These are phyloP conservation scores for Tetragonula clypearis DNA, from an alignment of 1,140 invertebrate species.

Conservation along the genomic window DNA sequence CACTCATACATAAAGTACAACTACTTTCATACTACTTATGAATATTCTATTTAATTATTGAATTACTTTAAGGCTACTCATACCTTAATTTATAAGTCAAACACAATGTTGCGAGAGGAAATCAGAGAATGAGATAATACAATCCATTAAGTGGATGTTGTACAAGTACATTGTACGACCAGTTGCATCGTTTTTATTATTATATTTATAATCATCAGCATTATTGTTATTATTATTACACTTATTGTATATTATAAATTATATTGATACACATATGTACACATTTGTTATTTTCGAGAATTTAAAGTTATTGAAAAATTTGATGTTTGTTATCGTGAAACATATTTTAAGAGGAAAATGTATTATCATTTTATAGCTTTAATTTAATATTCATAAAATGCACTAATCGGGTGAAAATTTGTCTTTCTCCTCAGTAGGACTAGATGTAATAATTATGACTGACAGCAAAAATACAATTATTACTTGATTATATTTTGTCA, in stretches of 20 bases:
- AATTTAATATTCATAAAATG: conserved; percentile 48
- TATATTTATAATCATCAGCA: conserved; percentile 38
- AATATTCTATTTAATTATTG: conserved; percentile 73
- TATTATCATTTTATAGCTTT: conserved; percentile 65
- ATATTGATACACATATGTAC: conserved; percentile 58
- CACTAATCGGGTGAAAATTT: conserved; percentile 55
- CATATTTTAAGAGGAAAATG: conserved; percentile 19
- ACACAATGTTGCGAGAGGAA: conserved; percentile 64
- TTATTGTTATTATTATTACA: conserved; percentile 57
- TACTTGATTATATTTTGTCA: conserved; percentile 48
- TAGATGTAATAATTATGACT: conserved; percentile 60
- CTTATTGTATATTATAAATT: conserved; percentile 60
- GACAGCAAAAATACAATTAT: conserved; percentile 46
- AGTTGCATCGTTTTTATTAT: conserved; percentile 49
- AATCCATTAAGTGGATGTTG: conserved; percentile 67
- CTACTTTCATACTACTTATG: conserved; percentile 76
- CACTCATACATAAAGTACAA: conserved; percentile 74
- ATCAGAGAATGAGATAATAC: conserved; percentile 51
- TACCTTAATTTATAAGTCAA: conserved; percentile 67
- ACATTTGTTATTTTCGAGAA: conserved; percentile 51
- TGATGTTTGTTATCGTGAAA: neutral
- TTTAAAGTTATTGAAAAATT: neutral
- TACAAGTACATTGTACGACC: conserved; percentile 28
- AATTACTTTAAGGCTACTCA: conserved; percentile 65
- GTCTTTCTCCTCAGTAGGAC: conserved; percentile 60